Evolutionary conservation across 64 coral and sea anemone genomes (phyloP).

Genomic region (Hydrozoanthus tunicans): DNA sequence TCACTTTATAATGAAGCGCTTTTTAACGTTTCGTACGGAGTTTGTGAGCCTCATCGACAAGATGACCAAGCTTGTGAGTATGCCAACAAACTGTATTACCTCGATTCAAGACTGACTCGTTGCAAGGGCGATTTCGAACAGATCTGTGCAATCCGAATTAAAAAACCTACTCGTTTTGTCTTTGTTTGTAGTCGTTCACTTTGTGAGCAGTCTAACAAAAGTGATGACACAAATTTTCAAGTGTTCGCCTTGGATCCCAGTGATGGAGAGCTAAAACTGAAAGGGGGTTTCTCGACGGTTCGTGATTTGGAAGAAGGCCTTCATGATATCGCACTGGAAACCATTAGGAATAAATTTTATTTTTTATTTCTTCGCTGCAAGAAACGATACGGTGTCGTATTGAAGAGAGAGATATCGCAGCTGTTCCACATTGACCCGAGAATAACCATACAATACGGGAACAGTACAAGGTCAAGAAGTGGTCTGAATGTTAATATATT

Average conservation of each 20-base stretch:
- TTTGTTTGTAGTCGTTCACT: neutral
- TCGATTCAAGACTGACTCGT: neutral
- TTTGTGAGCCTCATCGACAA: slow-evolving; percentile 17
- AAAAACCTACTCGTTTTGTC: neutral
- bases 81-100: neutral
- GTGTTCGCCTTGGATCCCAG: neutral
- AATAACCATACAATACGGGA: neutral
- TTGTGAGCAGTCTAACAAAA: neutral
- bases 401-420: neutral
- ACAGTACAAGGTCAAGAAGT: slow-evolving; percentile 8
- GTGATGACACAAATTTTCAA: neutral
- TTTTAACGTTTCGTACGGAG: neutral
- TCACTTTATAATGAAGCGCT: neutral
- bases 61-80: neutral
- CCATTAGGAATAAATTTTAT: neutral
- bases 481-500: slow-evolving; percentile 57
- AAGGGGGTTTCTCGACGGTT: neutral
- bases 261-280: slow-evolving; percentile 13
- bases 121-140: neutral
- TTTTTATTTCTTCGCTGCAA: slow-evolving; percentile 29
- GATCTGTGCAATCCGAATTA: slow-evolving; percentile 3
- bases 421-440: neutral
- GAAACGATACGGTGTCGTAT: neutral
- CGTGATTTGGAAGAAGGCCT: slow-evolving; percentile 5
- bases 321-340: neutral